Base-by-base conservation (phyloP, 2,797 vertebrate genomes). In the Ctenopoma kingsleyae region DNA sequence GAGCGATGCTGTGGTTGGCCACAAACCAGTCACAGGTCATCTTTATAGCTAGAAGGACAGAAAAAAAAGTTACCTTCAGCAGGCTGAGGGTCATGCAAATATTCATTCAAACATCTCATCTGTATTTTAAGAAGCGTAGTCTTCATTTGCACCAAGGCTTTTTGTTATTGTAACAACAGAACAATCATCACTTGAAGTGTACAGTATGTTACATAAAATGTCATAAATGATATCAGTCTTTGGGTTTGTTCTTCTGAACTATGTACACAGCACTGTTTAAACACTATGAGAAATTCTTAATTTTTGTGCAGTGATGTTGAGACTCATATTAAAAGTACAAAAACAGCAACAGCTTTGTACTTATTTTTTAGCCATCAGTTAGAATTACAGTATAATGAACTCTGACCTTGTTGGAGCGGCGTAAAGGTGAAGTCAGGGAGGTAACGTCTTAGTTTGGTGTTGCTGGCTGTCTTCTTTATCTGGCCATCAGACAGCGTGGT, bases 11-110 rank as follows among this genome's bases (percentile, higher is more conserved):
- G 30, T 71, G 50, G 71, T 84, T 80, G 43, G 19, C 36, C 49
- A 60, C 3, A 1, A 82, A 78, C 82, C 80, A 84, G 27, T 76
- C 67, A 35, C 85, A 80, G 20, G 72, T 85, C 63, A 47, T 61
- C 51, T 78, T 55, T 11, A 82, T 44, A 3, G 55, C 82, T 87
- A 2, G 15, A 40, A 3, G 5, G 35, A 52, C 12, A 51, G 16
- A 41, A 11, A 47, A 38, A 2, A 2, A 8, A 16, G 2, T 32
- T 17, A 52, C 3, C 1, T 10, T 41, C 8, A 51, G 0, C 4
- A 22, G 3, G 5, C 23, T 55, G 4, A 32, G 20, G 3, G 1
- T 7, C 3, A 71, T 56, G 64, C 53, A 74, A 67, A 82, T 23
- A 46, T 20, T 17, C 7, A 57, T 53, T 46, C n/a, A 58, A 64